Evolutionary conservation across 2,113 vertebrate genomes (phyloP).

Genomic region (Fregetta grallaria): DNA sequence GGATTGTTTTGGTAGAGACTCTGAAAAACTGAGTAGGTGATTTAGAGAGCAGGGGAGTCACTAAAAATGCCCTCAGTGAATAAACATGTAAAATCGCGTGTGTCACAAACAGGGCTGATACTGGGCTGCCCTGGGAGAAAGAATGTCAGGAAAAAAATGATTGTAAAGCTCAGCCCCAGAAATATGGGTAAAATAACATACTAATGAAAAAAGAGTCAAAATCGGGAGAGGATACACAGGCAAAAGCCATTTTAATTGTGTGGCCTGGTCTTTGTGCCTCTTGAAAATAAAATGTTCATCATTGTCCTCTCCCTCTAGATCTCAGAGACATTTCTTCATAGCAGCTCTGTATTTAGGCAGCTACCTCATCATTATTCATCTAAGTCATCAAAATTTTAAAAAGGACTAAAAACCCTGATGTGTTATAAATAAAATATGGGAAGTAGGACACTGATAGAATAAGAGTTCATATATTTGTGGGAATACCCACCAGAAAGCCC

Average conservation of each 20-base stretch:
- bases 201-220: background rate
- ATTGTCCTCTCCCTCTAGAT: background rate
- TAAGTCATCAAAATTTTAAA: slow-evolving; percentile 71
- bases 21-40: background rate
- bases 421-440: slow-evolving; percentile 68
- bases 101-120: background rate
- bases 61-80: background rate
- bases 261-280: background rate
- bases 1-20: background rate
- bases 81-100: background rate
- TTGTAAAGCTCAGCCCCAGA: background rate
- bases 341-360: slow-evolving; percentile 41
- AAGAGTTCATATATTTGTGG: slow-evolving; percentile 33
- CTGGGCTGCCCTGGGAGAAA: background rate
- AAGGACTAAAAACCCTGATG: slow-evolving; percentile 65
- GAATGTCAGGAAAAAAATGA: background rate
- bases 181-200: background rate
- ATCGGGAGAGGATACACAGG: background rate
- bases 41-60: background rate
- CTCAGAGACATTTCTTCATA: background rate
- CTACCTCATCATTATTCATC: slow-evolving; percentile 65
- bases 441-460: slow-evolving; percentile 54
- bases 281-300: background rate
- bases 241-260: background rate
- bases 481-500: slow-evolving; percentile 36